These are phyloP conservation scores for Hylyphantes graminicola DNA, from an alignment of 1,140 invertebrate species.

Conservation along the genomic window DNA sequence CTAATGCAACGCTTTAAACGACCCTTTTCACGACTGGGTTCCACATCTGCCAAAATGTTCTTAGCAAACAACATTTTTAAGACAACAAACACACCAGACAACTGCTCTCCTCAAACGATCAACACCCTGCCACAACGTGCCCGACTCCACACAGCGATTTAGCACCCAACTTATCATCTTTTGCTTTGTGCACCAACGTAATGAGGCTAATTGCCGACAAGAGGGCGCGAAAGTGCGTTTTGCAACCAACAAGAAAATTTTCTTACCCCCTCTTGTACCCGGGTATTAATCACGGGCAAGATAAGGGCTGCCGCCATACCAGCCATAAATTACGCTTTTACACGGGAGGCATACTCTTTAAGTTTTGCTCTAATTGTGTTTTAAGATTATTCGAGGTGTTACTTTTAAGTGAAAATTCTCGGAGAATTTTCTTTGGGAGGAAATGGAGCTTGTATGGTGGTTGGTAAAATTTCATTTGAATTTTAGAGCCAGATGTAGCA, in stretches of 20 bases:
- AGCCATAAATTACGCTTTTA: slow-evolving; percentile 42
- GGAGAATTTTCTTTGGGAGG: slow-evolving; percentile 10
- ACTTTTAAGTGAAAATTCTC: slow-evolving; percentile 5
- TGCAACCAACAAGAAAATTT: slow-evolving; percentile 50
- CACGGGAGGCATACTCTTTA: slow-evolving; percentile 35
- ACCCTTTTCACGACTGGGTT: too few relatives aligned
- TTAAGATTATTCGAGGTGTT: slow-evolving; percentile 53
- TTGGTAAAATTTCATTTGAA: too few relatives aligned
- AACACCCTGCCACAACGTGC: too few relatives aligned
- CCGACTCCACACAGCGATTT: slow-evolving; percentile 28
- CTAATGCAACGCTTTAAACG: too few relatives aligned
- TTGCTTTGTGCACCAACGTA: slow-evolving; percentile 34
- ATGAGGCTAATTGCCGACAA: slow-evolving; percentile 60
- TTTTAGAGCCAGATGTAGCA: too few relatives aligned
- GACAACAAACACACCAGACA: too few relatives aligned
- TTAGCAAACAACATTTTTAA: too few relatives aligned
- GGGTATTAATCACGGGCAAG: slow-evolving; percentile 53
- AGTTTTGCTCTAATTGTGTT: slow-evolving; percentile 55
- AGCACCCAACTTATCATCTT: slow-evolving; percentile 59
- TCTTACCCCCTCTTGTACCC: slow-evolving; percentile 11
- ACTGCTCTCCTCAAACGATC: too few relatives aligned
- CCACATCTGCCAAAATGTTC: too few relatives aligned
- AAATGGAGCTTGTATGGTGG: too few relatives aligned
- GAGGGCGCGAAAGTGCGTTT: slow-evolving; percentile 49
- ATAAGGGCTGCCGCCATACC: slow-evolving; percentile 41